Percentiles rank a stretch among this genome's conserved stretches.
phyloP scores from a whole-genome alignment of 1,140 invertebrate species.

The Brachionus koreanus region DNA sequence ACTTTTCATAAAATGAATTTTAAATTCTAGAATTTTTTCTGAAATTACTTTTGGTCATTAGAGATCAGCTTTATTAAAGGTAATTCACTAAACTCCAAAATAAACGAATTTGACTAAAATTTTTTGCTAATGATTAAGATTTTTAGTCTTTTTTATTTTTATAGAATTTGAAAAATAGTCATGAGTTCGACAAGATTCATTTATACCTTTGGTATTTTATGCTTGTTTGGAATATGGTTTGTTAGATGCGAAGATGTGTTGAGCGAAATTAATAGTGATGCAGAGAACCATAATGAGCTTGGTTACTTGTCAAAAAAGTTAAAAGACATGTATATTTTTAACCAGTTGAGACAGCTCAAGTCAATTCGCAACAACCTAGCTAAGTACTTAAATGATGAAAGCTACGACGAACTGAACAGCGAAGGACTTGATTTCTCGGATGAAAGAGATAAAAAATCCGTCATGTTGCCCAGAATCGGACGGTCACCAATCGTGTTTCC shows the following conservation, averaged over 20 bases:
- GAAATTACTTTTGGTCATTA: not conserved
- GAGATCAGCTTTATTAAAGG: not conserved
- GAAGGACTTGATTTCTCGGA: not conserved
- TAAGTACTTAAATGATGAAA: not conserved
- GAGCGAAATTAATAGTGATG: not conserved
- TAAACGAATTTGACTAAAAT: too few relatives aligned
- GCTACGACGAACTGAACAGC: not conserved
- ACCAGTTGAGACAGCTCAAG: not conserved
- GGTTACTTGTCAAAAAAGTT: not conserved
- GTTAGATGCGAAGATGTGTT: not conserved
- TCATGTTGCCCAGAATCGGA: not conserved
- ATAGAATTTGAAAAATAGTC: not conserved
- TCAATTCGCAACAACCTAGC: not conserved
- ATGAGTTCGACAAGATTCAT: not conserved
- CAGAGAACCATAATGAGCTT: not conserved
- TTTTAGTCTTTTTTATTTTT: not conserved
- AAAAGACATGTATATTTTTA: not conserved
- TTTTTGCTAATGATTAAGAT: too few relatives aligned
- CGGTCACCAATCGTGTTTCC: slow-evolving; percentile 11
- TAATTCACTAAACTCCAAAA: not conserved
- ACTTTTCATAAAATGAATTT: not conserved
- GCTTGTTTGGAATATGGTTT: not conserved
- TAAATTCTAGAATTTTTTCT: not conserved
- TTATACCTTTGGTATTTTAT: not conserved
- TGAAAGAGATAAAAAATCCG: not conserved